Evolutionary conservation across 2,797 vertebrate genomes (phyloP), one percentile per base, ranked within the genome.

Genomic region (Rhinichthys osculus): DNA sequence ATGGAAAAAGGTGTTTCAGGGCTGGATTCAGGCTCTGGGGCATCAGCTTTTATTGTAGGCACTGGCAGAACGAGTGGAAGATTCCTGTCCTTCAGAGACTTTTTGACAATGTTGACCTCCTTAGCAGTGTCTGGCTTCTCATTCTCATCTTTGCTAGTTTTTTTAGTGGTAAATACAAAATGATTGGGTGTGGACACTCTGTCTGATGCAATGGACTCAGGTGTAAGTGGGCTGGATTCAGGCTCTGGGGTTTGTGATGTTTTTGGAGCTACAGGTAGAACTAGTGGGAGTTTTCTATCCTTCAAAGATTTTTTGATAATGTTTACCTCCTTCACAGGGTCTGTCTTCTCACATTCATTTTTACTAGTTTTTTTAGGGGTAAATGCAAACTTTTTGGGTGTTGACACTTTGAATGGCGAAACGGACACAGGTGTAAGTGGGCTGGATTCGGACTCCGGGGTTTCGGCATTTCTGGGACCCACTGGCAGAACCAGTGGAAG

Each of bases 31-130:
- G 1, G 42, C n/a, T 40, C 79, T 35, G 77, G 35, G 21, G n/a
- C 59, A 21, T 69, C n/a, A 54, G 82, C 52, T 35, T 83, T 76
- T 59, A 44, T 78, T 82, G 78, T 33, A 86, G 44, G 30, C 54
- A 27, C 52, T 14, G 77, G 87, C 57, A 85, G 38, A n/a, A 87
- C 14, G 21, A 82, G 19, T 0, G 78, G 47, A 38, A 84, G 19
- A 86, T 86, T 94, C 72, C 91, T 92, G 7, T 93, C 91, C 66
- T 92, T 89, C 23, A 88, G 30, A 54, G 89, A 73, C 77, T 83
- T 62, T 83, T 89, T 91, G 27, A 83, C 40, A 16, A 44, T 42
- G 90, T n/a, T 23, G 6, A 3, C 77, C 64, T 92, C 91, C 33
- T 86, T 81, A 0, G 3, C 2, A 1, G 80, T 70, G 9, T 88